phyloP scores from a whole-genome alignment of 2,797 vertebrate species.

The Scolopax bukidnonensis region DNA sequence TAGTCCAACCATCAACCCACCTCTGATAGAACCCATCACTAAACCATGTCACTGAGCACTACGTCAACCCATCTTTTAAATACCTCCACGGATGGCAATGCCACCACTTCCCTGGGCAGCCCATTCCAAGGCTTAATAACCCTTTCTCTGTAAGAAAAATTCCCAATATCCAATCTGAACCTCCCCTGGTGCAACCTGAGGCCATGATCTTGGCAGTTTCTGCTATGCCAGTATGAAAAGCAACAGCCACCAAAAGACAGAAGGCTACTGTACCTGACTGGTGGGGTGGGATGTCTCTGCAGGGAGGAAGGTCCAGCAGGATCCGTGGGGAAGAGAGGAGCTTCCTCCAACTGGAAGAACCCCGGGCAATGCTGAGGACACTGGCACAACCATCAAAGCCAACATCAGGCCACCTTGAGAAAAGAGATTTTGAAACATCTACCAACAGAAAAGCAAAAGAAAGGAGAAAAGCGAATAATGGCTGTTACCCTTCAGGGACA shows the following conservation, averaged over 20 bases:
- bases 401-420: neutral
- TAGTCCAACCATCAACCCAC: too few relatives aligned
- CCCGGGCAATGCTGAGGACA: neutral
- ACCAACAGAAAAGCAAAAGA: neutral
- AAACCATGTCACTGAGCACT: too few relatives aligned
- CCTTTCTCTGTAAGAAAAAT: too few relatives aligned
- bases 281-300: neutral
- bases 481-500: accelerated
- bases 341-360: neutral
- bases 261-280: neutral
- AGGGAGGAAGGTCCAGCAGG: neutral
- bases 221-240: neutral
- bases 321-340: neutral
- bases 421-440: neutral
- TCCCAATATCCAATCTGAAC: too few relatives aligned
- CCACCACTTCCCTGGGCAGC: too few relatives aligned
- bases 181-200: too few relatives aligned
- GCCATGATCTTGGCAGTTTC: neutral
- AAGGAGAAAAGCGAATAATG: neutral
- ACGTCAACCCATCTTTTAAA: too few relatives aligned
- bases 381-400: neutral
- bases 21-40: too few relatives aligned
- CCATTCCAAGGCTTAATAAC: too few relatives aligned
- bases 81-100: too few relatives aligned
- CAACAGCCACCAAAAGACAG: neutral